These are phyloP conservation scores for Colostygia pectinataria DNA, from an alignment of 2,888 invertebrate species.

Conservation along the genomic window DNA sequence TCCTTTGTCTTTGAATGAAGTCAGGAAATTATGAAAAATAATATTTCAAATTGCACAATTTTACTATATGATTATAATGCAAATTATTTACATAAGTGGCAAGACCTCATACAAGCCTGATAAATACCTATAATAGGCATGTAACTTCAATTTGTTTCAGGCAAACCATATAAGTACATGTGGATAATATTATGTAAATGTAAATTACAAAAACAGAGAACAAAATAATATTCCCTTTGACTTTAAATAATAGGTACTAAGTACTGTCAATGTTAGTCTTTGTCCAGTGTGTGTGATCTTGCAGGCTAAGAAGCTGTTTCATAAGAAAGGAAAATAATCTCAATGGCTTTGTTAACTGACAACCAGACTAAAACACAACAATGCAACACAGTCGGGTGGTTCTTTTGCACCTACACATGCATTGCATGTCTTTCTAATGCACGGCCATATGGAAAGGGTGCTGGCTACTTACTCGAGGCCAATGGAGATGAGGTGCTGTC, in stretches of 20 bases:
- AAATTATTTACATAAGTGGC: conserved; percentile 1
- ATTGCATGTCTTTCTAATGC: not conserved
- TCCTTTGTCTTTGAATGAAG: too few relatives aligned
- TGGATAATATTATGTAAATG: not conserved
- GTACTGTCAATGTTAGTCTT: not conserved
- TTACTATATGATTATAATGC: too few relatives aligned
- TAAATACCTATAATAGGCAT: not conserved
- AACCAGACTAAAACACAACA: not conserved
- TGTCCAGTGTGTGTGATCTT: not conserved
- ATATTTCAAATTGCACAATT: too few relatives aligned
- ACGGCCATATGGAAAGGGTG: not conserved
- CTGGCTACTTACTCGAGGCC: conserved; percentile 92
- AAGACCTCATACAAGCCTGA: not conserved
- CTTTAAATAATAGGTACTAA: too few relatives aligned
- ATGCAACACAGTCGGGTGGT: too few relatives aligned
- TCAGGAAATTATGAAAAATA: too few relatives aligned
- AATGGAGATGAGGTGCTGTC: conserved; percentile 96
- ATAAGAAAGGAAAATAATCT: not conserved
- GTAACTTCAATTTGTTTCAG: too few relatives aligned
- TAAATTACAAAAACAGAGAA: not conserved
- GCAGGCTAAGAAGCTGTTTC: not conserved
- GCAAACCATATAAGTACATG: too few relatives aligned
- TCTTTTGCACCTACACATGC: not conserved
- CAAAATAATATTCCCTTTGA: not conserved
- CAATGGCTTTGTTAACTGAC: conserved; percentile 3